These are phyloP conservation scores for Lordiphosa fenestrarum DNA, from an alignment of 2,888 invertebrate genomes.

Conservation along the genomic window DNA sequence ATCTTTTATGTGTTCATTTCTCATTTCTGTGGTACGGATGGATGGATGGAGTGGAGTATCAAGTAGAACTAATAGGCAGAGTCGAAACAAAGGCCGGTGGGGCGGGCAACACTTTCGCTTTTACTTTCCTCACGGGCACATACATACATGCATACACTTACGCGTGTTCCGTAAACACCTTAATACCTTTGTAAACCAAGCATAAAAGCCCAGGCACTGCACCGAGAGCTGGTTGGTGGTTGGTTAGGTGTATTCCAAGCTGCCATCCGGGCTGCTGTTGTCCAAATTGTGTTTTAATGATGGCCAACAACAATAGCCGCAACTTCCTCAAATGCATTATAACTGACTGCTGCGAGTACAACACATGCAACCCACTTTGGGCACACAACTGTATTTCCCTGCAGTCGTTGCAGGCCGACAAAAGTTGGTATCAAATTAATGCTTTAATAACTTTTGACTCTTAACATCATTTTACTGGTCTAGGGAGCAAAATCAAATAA, in stretches of 20 bases:
- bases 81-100: conserved; percentile 3
- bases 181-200: conserved; percentile 20
- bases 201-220: conserved; percentile 5
- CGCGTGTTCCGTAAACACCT: conserved; percentile 14
- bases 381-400: conserved; percentile 11
- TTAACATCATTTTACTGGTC: conserved; percentile 24
- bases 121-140: conserved; percentile 14
- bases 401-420: conserved; percentile 25
- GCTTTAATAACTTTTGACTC: conserved; percentile 36
- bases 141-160: neutral
- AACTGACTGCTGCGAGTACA: conserved; percentile 7
- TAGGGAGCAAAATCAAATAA: neutral
- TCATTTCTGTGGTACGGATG: neutral
- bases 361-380: conserved; percentile 13
- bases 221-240: conserved; percentile 9
- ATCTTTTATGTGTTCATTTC: conserved; percentile 17
- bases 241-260: conserved; percentile 10
- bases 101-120: conserved; percentile 38
- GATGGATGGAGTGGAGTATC: neutral
- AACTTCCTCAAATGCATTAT: conserved; percentile 43
- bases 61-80: conserved; percentile 21
- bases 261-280: conserved; percentile 10
- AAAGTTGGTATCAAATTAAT: conserved; percentile 41
- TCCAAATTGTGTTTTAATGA: conserved; percentile 44
- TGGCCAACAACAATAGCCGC: conserved; percentile 32